Conservation (phyloP, 2,888 invertebrate genomes). For the Micropterix aruncella region DNA sequence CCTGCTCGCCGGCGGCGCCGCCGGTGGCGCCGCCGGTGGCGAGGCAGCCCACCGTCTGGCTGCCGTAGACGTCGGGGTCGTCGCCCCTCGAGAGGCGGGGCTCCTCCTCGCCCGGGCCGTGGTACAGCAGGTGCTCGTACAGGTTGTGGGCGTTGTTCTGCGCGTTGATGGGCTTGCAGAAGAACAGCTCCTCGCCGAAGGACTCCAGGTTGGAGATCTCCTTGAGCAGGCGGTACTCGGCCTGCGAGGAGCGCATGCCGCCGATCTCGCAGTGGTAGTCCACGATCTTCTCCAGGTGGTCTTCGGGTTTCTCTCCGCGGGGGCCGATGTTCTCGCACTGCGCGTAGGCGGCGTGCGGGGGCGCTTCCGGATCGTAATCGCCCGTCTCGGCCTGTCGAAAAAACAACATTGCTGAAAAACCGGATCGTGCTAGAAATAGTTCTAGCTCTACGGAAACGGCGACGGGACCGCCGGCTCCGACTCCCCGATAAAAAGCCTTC, state of each 20-base stretch:
- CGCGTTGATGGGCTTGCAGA: slow-evolving; percentile 47
- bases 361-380: slow-evolving; percentile 47
- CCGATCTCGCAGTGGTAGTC: slow-evolving; percentile 46
- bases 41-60: slow-evolving; percentile 24
- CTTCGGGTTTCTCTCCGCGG: slow-evolving; percentile 44
- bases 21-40: slow-evolving; percentile 20
- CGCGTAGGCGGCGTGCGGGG: slow-evolving; percentile 44
- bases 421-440: too few relatives aligned
- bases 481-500: too few relatives aligned
- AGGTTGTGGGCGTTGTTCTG: slow-evolving; percentile 57
- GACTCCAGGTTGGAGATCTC: slow-evolving; percentile 66
- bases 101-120: slow-evolving; percentile 41
- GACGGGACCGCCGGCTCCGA: too few relatives aligned
- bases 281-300: slow-evolving; percentile 47
- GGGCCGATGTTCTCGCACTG: slow-evolving; percentile 49
- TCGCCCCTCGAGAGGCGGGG: slow-evolving; percentile 29
- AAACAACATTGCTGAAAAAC: too few relatives aligned
- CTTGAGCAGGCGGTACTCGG: slow-evolving; percentile 72
- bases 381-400: slow-evolving; percentile 48
- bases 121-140: slow-evolving; percentile 55
- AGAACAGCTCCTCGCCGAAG: slow-evolving; percentile 76
- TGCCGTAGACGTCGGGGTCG: slow-evolving; percentile 28
- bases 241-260: slow-evolving; percentile 58
- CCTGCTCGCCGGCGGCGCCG: slow-evolving; percentile 21
- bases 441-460: too few relatives aligned